Percentiles rank a stretch among this genome's conserved stretches.
Evolutionary conservation across 2,888 invertebrate species (phyloP).

Genomic region (Hypena proboscidalis): DNA sequence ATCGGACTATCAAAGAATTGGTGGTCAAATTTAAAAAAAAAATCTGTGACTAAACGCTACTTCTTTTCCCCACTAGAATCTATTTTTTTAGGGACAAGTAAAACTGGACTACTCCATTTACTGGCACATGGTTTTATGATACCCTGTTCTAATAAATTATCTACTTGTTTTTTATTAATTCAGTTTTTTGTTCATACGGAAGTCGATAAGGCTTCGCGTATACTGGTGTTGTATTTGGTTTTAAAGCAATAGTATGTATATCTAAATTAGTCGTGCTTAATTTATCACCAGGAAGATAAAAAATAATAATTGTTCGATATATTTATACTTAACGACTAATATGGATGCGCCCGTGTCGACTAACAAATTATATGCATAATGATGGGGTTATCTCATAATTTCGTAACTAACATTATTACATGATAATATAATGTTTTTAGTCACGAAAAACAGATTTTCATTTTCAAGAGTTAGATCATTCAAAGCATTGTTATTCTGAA

Average conservation of each 20-base stretch:
- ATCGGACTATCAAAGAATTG: too few relatives aligned
- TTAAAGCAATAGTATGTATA: slow-evolving; percentile 14
- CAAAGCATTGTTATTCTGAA: not conserved
- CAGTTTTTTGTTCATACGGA: slow-evolving; percentile 5
- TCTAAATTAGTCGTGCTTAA: slow-evolving; percentile 15
- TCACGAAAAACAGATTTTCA: not conserved
- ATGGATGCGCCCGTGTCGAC: not conserved
- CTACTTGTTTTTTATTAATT: slow-evolving; percentile 4
- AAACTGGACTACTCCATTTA: slow-evolving; percentile 7
- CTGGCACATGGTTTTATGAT: slow-evolving; percentile 4
- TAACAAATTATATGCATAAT: not conserved
- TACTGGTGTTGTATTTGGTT: slow-evolving; percentile 7
- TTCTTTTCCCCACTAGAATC: slow-evolving; percentile 3
- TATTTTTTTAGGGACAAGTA: slow-evolving; percentile 5
- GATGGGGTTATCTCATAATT: not conserved
- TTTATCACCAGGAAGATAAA: slow-evolving; percentile 4
- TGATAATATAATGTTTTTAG: not conserved
- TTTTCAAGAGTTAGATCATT: too few relatives aligned
- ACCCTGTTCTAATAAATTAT: slow-evolving; percentile 1
- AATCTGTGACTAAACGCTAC: slow-evolving; percentile 9
- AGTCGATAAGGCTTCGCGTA: slow-evolving; percentile 6
- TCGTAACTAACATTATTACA: not conserved
- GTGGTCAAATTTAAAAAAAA: too few relatives aligned
- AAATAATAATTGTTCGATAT: too few relatives aligned
- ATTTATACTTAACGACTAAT: not conserved